Evolutionary conservation across 1,140 invertebrate species (phyloP).

Genomic region (Drosophila fuyamai): DNA sequence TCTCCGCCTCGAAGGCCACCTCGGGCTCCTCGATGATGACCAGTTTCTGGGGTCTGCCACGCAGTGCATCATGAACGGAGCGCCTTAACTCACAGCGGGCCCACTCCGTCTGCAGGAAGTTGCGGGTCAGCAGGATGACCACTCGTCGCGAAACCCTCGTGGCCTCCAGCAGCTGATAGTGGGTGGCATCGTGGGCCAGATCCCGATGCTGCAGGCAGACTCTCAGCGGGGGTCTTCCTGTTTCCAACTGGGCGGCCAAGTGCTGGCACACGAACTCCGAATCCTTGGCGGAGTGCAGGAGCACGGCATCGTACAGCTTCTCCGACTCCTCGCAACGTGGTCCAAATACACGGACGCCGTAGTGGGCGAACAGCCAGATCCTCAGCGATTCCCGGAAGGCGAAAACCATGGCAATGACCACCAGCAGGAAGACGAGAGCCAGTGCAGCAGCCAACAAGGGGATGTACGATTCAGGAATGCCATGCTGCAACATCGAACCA

Average conservation of each 20-base stretch:
- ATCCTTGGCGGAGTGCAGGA: constrained; percentile 96
- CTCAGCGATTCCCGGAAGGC: constrained; percentile 93
- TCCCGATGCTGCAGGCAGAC: constrained; percentile 95
- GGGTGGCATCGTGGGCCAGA: constrained; percentile 87
- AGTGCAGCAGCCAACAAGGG: constrained; percentile 92
- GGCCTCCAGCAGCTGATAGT: constrained; percentile 91
- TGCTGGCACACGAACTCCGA: constrained; percentile 94
- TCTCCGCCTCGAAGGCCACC: constrained; percentile 89
- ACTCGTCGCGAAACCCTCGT: constrained; percentile 93
- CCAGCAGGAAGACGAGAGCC: constrained; percentile 89
- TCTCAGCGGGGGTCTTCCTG: constrained; percentile 89
- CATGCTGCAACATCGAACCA: constrained; percentile 92
- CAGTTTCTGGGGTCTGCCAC: constrained; percentile 92
- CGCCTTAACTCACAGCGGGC: constrained; percentile 92
- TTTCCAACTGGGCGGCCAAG: constrained; percentile 93
- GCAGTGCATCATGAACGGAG: constrained; percentile 92
- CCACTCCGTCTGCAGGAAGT: constrained; percentile 94
- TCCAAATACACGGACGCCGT: constrained; percentile 92
- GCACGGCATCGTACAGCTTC: constrained; percentile 95
- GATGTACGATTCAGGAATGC: constrained; percentile 93
- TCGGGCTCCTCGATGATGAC: constrained; percentile 93
- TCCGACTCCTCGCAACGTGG: constrained; percentile 90
- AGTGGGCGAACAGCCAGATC: constrained; percentile 94
- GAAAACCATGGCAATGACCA: constrained; percentile 91
- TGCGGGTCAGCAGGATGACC: constrained; percentile 91